Evolutionary conservation across 1,140 invertebrate species (phyloP), one percentile per base, ranked within the genome.

Genomic region (Formica exsecta): DNA sequence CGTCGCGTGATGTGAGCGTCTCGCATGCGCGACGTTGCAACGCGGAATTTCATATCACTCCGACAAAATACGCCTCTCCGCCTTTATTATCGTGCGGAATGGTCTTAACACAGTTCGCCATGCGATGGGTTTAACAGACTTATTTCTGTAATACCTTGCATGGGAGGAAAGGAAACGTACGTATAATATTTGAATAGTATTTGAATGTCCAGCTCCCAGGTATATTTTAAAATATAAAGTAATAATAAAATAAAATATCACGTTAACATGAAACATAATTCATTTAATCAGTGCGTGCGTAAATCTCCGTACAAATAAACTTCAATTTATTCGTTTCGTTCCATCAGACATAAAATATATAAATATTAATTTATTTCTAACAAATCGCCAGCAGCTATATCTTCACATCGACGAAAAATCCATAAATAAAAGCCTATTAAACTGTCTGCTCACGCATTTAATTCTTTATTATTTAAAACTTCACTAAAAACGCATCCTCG

Each of bases 41-140:
- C 66, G 79, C 68, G 68, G 68, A 83, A 83, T 83, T 83, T 83
- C 79, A 83, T 74, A 83, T 83, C 54, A 44, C 68, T 62, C 54
- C 68, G n/a, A 13, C 54, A 57, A 83, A 74, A 81, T 81, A 83
- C 65, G 54, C 54, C 19, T 11, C 44, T 7, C 19, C 38, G 79
- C 54, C 54, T 83, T 83, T 83, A 83, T 74, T 83, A 83, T 74
- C 68, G 68, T 38, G 51, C 79, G 68, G 65, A 81, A 81, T 81
- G 65, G 79, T 36, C 79, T 83, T 83, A 73, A 73, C 25, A 25
- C 38, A 25, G 48, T 73, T 83, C 29, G 54, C 68, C 57, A 32
- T 44, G 66, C 79, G 79, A 73, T 22, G 19, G 38, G 4, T 19
- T 51, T 51, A 51, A 51, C 54, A 41, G 38, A 83, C 57, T 25